Base-by-base conservation (phyloP, 2,888 invertebrate genomes). In the Diaperis boleti region DNA sequence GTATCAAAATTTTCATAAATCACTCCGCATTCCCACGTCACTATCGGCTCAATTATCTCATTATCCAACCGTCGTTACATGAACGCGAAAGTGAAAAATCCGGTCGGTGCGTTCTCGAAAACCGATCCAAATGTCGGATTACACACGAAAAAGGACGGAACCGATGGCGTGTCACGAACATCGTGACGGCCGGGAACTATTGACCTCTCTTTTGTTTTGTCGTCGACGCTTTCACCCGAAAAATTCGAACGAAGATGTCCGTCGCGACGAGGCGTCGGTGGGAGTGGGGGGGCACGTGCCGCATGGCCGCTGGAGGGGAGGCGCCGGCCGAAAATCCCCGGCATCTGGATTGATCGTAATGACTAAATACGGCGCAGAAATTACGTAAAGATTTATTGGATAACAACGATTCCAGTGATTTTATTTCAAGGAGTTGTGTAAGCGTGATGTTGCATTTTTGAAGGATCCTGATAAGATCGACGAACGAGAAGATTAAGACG, bases 101-200 rank as follows among this genome's bases (percentile, higher is more conserved):
- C 2, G 18, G 7, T 15, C 14, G 20, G 20, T n/a, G 42, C 18
- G 39, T 33, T 33, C 11, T 33, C 10, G 33, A 10, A 13, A 33
- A 10, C 33, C 33, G 33, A 33, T 10, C 13, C 13, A 33, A 33
- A 33, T 33, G 11, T 13, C 13, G n/a, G n/a, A 10, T 13, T 33
- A 10, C n/a, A 22, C 7, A 22, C 7, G 7, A 22, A 22, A 22
- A 33, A 33, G 3, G n/a, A n/a, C n/a, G n/a, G n/a, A n/a, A n/a
- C n/a, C n/a, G n/a, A n/a, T n/a, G n/a, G n/a, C n/a, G n/a, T n/a
- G n/a, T n/a, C 8, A 45, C 26, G 45, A 29, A 45, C 17, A 45
- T 45, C 45, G 26, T 29, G 45, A 26, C 29, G 10, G 13, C 15
- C 14, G 17, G 50, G 54, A 54, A 54, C 54, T 54, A 10, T 41